These are phyloP conservation scores for Trisateles emortualis DNA, from an alignment of 2,888 invertebrate genomes.

Conservation along the genomic window DNA sequence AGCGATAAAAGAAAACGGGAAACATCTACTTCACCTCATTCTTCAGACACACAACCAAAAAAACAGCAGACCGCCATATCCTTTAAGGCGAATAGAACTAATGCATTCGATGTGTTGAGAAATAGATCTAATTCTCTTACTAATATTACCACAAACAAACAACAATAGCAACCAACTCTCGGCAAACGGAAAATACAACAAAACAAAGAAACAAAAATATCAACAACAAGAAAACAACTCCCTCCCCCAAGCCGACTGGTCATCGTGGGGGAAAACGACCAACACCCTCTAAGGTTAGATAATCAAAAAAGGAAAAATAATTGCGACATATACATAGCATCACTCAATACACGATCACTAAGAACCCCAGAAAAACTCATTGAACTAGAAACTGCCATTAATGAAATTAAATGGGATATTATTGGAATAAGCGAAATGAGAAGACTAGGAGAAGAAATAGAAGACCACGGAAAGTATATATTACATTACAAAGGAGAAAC, in stretches of 20 bases:
- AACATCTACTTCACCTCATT: too few relatives aligned
- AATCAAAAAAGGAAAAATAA: constrained; percentile 3
- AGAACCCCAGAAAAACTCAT: constrained; percentile 2
- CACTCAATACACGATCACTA: too few relatives aligned
- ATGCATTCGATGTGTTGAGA: constrained; percentile 18
- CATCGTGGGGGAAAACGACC: constrained; percentile 1
- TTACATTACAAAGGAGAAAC: too few relatives aligned
- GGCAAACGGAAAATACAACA: constrained; percentile 20
- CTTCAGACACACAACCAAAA: too few relatives aligned
- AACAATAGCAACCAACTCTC: constrained; percentile 16
- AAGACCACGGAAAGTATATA: too few relatives aligned
- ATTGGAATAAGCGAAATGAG: too few relatives aligned
- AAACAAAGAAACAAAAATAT: constrained; percentile 11
- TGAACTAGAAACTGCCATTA: constrained; percentile 8
- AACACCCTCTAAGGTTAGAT: constrained; percentile 3
- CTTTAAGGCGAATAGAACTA: background rate
- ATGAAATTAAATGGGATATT: too few relatives aligned
- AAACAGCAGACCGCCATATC: constrained; percentile 3
- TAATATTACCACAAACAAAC: constrained; percentile 7
- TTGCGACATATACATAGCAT: background rate
- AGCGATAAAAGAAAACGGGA: constrained; percentile 11
- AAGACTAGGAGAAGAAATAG: too few relatives aligned
- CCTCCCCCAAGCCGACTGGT: background rate
- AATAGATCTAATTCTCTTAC: constrained; percentile 18
- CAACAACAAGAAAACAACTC: background rate